These are phyloP conservation scores for Hydropsyche betteni DNA, from an alignment of 2,888 invertebrate genomes.

Conservation along the genomic window DNA sequence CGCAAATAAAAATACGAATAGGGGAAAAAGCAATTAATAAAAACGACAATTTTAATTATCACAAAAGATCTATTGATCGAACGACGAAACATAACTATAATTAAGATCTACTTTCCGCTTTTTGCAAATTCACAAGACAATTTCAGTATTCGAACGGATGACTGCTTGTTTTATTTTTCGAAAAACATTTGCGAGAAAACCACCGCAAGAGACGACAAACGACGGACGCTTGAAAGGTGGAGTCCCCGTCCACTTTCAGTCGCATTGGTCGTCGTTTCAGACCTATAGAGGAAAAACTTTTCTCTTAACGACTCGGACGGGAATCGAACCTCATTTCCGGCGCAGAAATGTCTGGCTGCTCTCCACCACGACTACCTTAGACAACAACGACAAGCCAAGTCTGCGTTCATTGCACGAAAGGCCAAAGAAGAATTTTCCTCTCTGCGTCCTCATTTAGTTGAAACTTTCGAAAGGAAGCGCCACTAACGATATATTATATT, in stretches of 20 bases:
- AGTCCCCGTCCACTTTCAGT: conserved; percentile 19
- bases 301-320: conserved; percentile 28
- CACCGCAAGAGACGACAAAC: neutral
- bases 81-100: no score
- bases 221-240: conserved; percentile 1
- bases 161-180: neutral
- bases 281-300: conserved; percentile 34
- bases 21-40: neutral
- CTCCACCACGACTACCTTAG: neutral
- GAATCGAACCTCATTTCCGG: conserved; percentile 47
- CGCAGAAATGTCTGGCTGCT: conserved; percentile 12
- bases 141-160: no score
- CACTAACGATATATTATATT: conserved; percentile 28
- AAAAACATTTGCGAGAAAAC: neutral
- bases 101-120: no score
- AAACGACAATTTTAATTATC: neutral
- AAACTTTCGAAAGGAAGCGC: conserved; percentile 3
- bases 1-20: neutral
- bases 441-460: neutral
- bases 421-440: conserved; percentile 5
- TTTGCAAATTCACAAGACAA: neutral
- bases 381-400: no score
- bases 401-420: no score
- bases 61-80: neutral
- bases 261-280: conserved; percentile 31